Evolutionary conservation across 2,888 invertebrate genomes (phyloP).

Genomic region (Helleia helle): DNA sequence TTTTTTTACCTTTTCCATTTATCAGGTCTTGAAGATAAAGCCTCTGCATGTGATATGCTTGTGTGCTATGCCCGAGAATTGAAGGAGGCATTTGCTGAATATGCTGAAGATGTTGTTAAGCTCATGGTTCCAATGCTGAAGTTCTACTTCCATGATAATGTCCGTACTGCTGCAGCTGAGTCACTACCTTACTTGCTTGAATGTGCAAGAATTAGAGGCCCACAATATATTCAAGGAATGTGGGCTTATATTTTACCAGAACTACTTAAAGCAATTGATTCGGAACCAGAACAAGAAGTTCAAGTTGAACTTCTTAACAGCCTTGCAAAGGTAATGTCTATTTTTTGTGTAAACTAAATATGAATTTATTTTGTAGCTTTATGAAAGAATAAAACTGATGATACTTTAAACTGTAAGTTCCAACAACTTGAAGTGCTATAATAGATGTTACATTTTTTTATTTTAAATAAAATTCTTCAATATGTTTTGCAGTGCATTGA

Average conservation of each 20-base stretch:
- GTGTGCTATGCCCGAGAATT: slow-evolving; percentile 95
- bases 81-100: slow-evolving; percentile 81
- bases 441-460: no score
- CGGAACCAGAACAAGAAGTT: slow-evolving; percentile 93
- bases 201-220: slow-evolving; percentile 88
- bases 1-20: no score
- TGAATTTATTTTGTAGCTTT: no score
- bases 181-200: slow-evolving; percentile 90
- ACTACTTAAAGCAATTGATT: slow-evolving; percentile 88
- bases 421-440: no score
- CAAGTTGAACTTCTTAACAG: slow-evolving; percentile 87
- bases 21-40: slow-evolving; percentile 94
- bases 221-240: slow-evolving; percentile 79
- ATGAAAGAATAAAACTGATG: no score
- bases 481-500: slow-evolving; percentile 82
- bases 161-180: slow-evolving; percentile 94
- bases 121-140: slow-evolving; percentile 92
- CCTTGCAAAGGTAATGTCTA: slow-evolving; percentile 80
- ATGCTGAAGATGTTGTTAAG: slow-evolving; percentile 80
- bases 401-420: not conserved
- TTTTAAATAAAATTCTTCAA: not conserved
- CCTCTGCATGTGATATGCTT: slow-evolving; percentile 96
- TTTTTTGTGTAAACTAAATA: no score
- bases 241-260: slow-evolving; percentile 93
- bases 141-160: slow-evolving; percentile 95